Evolutionary conservation across 2,888 invertebrate species (phyloP).

Genomic region (Agrochola lychnidis): DNA sequence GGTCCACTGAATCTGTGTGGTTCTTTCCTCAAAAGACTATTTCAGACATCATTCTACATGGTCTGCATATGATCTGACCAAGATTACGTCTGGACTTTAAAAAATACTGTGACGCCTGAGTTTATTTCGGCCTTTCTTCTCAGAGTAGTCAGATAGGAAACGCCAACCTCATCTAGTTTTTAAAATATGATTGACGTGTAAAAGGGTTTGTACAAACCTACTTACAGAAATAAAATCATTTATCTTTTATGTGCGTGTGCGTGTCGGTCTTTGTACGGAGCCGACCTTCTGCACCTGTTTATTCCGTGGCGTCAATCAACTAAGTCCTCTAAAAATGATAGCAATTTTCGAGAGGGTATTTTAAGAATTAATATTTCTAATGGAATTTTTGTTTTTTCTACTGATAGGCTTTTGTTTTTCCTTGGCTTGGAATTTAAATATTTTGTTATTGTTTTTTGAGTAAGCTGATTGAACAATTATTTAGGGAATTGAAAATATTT

Average conservation of each 20-base stretch:
- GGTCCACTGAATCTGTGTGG: too few relatives aligned
- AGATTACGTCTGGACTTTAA: too few relatives aligned
- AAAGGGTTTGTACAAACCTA: too few relatives aligned
- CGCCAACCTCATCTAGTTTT: too few relatives aligned
- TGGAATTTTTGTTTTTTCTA: constrained; percentile 15
- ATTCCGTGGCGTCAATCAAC: constrained; percentile 7
- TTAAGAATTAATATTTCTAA: constrained; percentile 10
- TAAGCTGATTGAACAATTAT: neutral
- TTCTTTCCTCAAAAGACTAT: too few relatives aligned
- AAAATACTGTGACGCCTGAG: too few relatives aligned
- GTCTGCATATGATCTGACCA: too few relatives aligned
- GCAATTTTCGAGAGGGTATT: constrained; percentile 18
- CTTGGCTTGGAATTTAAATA: constrained; percentile 17
- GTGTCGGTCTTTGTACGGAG: fast-evolving
- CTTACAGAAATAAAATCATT: too few relatives aligned
- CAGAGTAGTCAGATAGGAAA: too few relatives aligned
- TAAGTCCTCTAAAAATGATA: constrained; percentile 15
- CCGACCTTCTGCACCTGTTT: neutral
- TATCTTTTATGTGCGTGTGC: neutral
- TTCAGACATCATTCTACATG: too few relatives aligned
- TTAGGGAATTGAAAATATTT: neutral
- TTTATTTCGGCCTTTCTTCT: too few relatives aligned
- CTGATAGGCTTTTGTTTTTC: constrained; percentile 2
- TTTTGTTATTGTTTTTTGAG: constrained; percentile 3
- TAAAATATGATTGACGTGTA: too few relatives aligned